Conservation (phyloP, 2,113 vertebrate species). For the Aythya baeri region DNA sequence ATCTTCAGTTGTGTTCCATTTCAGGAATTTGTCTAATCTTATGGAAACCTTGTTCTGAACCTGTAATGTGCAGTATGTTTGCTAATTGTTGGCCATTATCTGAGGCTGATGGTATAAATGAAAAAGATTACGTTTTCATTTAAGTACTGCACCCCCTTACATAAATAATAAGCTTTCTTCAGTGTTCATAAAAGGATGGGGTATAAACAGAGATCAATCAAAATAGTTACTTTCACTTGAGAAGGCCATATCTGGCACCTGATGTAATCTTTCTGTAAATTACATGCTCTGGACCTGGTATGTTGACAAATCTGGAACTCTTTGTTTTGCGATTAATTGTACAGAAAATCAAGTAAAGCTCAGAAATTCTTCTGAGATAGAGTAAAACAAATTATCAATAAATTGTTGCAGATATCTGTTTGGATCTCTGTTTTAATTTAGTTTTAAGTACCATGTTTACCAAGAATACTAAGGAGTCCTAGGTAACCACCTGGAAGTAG, state of each 20-base stretch:
- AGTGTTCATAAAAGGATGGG: neutral
- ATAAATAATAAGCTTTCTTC: neutral
- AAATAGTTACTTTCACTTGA: neutral
- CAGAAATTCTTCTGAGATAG: neutral
- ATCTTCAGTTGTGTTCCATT: neutral
- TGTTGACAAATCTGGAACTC: neutral
- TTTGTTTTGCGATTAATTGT: neutral
- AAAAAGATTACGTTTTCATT: neutral
- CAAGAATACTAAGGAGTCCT: neutral
- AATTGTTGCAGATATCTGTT: neutral
- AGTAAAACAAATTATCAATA: neutral
- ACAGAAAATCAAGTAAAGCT: neutral
- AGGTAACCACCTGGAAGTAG: neutral
- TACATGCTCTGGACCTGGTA: neutral
- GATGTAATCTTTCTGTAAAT: neutral
- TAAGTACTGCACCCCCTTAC: neutral
- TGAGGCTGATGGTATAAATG: neutral
- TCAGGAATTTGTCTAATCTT: neutral
- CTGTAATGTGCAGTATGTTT: neutral
- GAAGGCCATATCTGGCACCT: neutral
- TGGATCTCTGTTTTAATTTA: neutral
- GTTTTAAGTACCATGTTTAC: neutral
- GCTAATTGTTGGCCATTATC: neutral
- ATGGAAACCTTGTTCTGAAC: neutral
- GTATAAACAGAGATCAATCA: neutral